phyloP scores from a whole-genome alignment of 2,888 invertebrate species.

The Amaurobius ferox region DNA sequence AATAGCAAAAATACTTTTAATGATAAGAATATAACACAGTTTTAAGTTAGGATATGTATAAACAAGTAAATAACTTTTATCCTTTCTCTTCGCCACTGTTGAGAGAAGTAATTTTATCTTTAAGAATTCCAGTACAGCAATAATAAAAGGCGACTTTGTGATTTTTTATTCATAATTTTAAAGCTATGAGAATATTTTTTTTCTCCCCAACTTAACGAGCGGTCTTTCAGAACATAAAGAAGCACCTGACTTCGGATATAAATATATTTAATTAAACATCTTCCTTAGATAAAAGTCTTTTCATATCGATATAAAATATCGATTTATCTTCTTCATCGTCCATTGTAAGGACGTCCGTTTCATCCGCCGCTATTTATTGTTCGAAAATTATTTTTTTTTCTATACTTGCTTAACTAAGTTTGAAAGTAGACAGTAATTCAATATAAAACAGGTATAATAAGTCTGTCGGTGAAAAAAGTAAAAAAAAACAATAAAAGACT shows the following conservation, averaged over 20 bases:
- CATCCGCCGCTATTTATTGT: constrained; percentile 25
- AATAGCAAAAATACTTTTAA: too few species aligned
- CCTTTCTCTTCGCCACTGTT: too few species aligned
- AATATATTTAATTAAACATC: constrained; percentile 42
- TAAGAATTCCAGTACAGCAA: too few species aligned
- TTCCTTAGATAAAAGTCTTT: constrained; percentile 31
- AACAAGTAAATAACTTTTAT: too few species aligned
- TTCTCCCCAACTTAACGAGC: too few species aligned
- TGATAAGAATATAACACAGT: too few species aligned
- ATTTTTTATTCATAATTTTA: too few species aligned
- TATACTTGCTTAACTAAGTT: constrained; percentile 9
- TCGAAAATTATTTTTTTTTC: not conserved
- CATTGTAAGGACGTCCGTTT: constrained; percentile 33
- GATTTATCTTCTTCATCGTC: constrained; percentile 61
- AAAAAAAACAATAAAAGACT: constrained; percentile 8
- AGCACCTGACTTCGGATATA: not conserved
- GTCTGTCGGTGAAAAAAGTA: not conserved
- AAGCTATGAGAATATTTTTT: too few species aligned
- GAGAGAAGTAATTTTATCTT: too few species aligned
- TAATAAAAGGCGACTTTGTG: too few species aligned
- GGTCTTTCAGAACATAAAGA: not conserved
- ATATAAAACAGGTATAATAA: constrained; percentile 29
- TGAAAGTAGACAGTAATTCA: constrained; percentile 29
- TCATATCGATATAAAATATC: constrained; percentile 51
- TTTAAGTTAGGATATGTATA: too few species aligned